Evolutionary conservation across 2,113 vertebrate species (phyloP), one percentile per base, ranked within the genome.

Genomic region (Epinephelus lanceolatus): DNA sequence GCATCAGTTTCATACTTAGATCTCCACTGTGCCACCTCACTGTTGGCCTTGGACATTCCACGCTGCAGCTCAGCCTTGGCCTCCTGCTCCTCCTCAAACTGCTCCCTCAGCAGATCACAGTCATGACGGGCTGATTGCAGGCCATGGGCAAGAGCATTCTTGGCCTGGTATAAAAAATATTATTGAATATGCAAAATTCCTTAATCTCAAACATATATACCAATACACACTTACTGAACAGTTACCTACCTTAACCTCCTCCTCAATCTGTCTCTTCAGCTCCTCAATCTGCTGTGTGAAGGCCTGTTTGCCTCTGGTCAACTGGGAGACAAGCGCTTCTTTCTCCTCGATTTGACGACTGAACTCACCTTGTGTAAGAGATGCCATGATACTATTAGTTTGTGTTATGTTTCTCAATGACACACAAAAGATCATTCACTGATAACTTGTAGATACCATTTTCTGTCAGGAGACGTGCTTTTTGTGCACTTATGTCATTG

Each of bases 1-100:
- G 96, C 96, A 0, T 97, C 96, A 0, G 96, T 97, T 83, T 97
- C 96, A 0, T 97, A 97, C 89, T 97, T 97, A 30, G 94, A 0
- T 94, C 96, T 97, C 97, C 97, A 98, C 88, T 93, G 94, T 88
- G 94, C 93, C 75, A 95, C 94, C 84, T 94, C 94, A 55, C 91
- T 86, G 87, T 94, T 95, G 88, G 94, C 93, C 85, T 94, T 95
- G 78, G 94, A 94, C 94, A 95, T 93, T 71, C 86, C 88, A 70
- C 93, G 93, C 78, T 94, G 94, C 30, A 95, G 89, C 72, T 95
- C 94, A 70, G 92, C 91, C 86, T 94, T 94, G 83, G 94, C 92
- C 68, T 94, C 94, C 88, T 94, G 92, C 86, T 94, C 94, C 77
- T 95, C 94, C 80, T 95, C 94, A 94, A 88, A 95, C 88, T 95